phyloP scores from a whole-genome alignment of 2,888 invertebrate genomes.

The Drosophila kanekoi region DNA sequence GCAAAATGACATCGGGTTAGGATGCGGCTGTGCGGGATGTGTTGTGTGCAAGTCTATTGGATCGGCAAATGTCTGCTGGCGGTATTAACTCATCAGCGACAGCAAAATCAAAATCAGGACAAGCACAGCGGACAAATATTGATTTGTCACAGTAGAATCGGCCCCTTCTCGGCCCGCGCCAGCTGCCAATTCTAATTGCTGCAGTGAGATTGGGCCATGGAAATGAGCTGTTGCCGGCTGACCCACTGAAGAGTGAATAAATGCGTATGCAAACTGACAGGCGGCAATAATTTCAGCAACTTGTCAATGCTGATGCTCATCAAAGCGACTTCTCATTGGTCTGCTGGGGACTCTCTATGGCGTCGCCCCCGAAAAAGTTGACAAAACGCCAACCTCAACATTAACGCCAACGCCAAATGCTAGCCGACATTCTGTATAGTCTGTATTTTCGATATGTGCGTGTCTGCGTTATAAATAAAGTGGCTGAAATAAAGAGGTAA shows the following conservation, averaged over 20 bases:
- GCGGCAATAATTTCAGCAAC: constrained; percentile 76
- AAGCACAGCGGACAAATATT: constrained; percentile 57
- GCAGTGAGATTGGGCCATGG: constrained; percentile 4
- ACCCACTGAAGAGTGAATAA: constrained; percentile 65
- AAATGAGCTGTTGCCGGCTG: constrained; percentile 28
- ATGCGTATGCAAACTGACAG: constrained; percentile 70
- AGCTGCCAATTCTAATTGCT: constrained; percentile 68
- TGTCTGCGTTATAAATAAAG: constrained; percentile 78
- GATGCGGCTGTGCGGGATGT: constrained; percentile 17
- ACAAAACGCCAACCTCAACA: constrained; percentile 62
- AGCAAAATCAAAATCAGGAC: constrained; percentile 28
- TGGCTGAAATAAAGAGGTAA: constrained; percentile 62
- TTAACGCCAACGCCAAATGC: constrained; percentile 26
- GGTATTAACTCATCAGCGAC: constrained; percentile 71
- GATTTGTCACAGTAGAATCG: constrained; percentile 52
- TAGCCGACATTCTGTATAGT: constrained; percentile 44
- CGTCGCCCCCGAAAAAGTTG: constrained; percentile 52
- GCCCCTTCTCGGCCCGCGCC: neutral
- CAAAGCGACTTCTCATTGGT: constrained; percentile 67
- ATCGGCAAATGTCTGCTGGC: constrained; percentile 65
- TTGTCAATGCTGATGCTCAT: constrained; percentile 77
- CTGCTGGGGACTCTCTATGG: constrained; percentile 23
- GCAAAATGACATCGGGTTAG: constrained; percentile 62
- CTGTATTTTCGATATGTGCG: constrained; percentile 52
- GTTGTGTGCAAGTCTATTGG: constrained; percentile 20